Evolutionary conservation across 64 coral and sea anemone genomes (phyloP).

Genomic region (Trachythela sp.): DNA sequence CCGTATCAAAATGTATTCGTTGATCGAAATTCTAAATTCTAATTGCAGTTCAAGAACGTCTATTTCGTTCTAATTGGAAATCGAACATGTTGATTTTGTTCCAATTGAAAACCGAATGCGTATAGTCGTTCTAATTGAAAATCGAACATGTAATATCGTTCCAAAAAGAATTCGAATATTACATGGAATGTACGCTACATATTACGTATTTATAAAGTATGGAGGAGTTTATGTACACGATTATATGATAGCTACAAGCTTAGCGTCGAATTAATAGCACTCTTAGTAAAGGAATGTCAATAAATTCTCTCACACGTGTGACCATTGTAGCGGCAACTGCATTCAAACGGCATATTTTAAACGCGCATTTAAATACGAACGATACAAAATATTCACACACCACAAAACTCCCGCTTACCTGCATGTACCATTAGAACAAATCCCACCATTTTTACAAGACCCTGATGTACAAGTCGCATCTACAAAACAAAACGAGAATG

Average conservation of each 20-base stretch:
- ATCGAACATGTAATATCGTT: not conserved
- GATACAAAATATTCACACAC: not conserved
- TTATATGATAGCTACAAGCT: not conserved
- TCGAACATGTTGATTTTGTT: not conserved
- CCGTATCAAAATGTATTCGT: not conserved
- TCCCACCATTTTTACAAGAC: not conserved
- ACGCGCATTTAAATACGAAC: not conserved
- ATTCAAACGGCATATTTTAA: not conserved
- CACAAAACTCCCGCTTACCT: not conserved
- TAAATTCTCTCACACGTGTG: not conserved
- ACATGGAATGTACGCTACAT: not conserved
- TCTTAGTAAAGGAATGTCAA: not conserved
- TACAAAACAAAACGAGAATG: not conserved
- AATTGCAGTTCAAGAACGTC: not conserved
- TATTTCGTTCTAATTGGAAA: not conserved
- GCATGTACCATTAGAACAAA: not conserved
- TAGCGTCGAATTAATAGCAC: not conserved
- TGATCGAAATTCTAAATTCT: not conserved
- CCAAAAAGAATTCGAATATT: not conserved
- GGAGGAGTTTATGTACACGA: not conserved
- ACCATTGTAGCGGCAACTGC: not conserved
- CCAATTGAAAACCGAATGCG: not conserved
- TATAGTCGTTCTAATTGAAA: not conserved
- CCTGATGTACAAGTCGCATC: not conserved
- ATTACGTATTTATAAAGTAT: not conserved